These are phyloP conservation scores for Scrobipalpa costella DNA, from an alignment of 2,888 invertebrate species.

Conservation along the genomic window DNA sequence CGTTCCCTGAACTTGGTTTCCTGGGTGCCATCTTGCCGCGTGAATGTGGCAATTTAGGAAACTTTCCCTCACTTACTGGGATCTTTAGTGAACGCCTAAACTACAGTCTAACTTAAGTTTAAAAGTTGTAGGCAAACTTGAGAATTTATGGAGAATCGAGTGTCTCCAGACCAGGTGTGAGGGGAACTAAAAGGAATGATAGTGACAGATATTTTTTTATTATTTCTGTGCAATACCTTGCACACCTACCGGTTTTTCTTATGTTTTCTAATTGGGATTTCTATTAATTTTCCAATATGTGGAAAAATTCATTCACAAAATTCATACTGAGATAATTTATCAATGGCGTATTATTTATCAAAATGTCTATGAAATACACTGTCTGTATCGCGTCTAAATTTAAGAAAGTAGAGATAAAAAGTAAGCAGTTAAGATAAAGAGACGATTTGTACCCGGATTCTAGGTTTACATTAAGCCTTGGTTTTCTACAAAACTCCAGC, in stretches of 20 bases:
- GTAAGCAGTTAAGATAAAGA: not conserved
- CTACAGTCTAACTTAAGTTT: too few relatives aligned
- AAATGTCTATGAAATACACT: too few relatives aligned
- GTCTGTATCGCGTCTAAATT: not conserved
- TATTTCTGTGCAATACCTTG: too few relatives aligned
- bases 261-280: too few relatives aligned
- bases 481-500: not conserved
- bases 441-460: not conserved
- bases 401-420: not conserved
- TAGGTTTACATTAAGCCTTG: not conserved
- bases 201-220: not conserved
- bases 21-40: conserved; percentile 15
- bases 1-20: not conserved
- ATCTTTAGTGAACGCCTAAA: conserved; percentile 19
- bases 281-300: too few relatives aligned
- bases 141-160: conserved; percentile 4
- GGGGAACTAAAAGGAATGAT: not conserved
- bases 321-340: too few relatives aligned
- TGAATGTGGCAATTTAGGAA: conserved; percentile 27
- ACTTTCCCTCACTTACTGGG: conserved; percentile 25
- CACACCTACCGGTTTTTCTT: too few relatives aligned
- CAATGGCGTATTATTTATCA: too few relatives aligned
- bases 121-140: conserved; percentile 9
- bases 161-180: conserved; percentile 6
- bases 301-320: too few relatives aligned